These are phyloP conservation scores for Cervus canadensis DNA, from an alignment of 2,113 vertebrate genomes.

Conservation along the genomic window DNA sequence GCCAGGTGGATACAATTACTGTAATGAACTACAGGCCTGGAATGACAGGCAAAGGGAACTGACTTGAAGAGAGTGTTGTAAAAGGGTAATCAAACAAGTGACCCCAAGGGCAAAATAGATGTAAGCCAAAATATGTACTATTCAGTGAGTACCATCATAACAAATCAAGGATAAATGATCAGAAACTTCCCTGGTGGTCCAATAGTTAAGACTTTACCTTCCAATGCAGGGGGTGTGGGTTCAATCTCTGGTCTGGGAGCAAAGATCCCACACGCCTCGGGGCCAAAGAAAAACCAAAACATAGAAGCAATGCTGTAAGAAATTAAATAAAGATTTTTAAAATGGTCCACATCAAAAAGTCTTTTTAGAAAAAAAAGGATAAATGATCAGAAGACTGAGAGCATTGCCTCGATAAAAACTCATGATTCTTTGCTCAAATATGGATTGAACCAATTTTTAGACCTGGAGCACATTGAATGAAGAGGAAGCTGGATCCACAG, in stretches of 20 bases:
- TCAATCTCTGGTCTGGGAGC: background rate
- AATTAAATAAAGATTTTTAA: background rate
- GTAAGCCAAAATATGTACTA: background rate
- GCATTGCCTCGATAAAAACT: background rate
- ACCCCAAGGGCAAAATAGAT: background rate
- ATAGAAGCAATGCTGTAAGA: background rate
- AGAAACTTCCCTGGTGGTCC: background rate
- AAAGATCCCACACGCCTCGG: background rate
- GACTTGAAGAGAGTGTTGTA: background rate
- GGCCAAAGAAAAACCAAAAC: background rate
- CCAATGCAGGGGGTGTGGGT: background rate
- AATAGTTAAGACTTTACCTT: background rate
- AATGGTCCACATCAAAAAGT: background rate
- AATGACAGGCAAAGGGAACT: constrained; percentile 8
- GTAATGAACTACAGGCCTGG: background rate
- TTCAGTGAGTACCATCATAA: background rate
- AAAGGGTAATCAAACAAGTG: constrained; percentile 13
- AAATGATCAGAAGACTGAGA: background rate
- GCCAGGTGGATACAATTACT: constrained; percentile 40
- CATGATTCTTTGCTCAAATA: background rate
- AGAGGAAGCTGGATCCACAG: background rate
- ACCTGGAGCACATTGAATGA: background rate
- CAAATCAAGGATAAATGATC: background rate
- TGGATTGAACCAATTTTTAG: background rate
- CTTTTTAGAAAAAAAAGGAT: background rate